phyloP scores from a whole-genome alignment of 2,888 invertebrate genomes.

The Oscheius myriophilus region DNA sequence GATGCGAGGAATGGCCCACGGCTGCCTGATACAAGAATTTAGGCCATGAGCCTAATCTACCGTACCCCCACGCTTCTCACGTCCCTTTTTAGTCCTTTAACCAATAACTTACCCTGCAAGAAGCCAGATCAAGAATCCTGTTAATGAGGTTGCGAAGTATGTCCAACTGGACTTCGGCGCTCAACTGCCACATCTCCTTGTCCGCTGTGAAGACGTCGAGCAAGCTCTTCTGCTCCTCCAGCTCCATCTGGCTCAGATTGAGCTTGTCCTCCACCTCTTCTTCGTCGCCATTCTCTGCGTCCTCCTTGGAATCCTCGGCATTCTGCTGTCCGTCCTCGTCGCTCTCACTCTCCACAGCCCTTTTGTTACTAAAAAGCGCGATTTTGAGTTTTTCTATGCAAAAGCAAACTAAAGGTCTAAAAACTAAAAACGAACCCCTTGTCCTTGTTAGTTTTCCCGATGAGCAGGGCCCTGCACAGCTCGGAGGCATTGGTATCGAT shows the following conservation, averaged over 20 bases:
- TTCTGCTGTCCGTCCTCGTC: not conserved
- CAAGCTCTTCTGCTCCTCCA: slow-evolving; percentile 19
- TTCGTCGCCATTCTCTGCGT: not conserved
- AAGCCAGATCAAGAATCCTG: slow-evolving; percentile 18
- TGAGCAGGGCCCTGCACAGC: slow-evolving; percentile 22
- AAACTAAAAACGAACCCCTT: slow-evolving; percentile 2
- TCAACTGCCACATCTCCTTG: slow-evolving; percentile 25
- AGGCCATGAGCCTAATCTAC: too few relatives aligned
- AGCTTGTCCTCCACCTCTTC: slow-evolving; percentile 20
- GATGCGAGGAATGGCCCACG: too few relatives aligned
- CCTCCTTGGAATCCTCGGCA: slow-evolving; percentile 1
- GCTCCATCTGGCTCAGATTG: not conserved
- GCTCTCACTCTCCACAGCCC: not conserved
- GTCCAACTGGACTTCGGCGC: slow-evolving; percentile 19
- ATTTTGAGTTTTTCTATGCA: slow-evolving; percentile 4
- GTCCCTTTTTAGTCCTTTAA: too few relatives aligned
- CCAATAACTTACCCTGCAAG: slow-evolving; percentile 27
- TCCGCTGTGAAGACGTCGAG: slow-evolving; percentile 13
- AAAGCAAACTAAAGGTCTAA: not conserved
- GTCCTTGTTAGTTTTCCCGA: slow-evolving; percentile 27
- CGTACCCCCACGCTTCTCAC: too few relatives aligned
- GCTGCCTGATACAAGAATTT: too few relatives aligned
- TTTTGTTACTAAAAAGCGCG: not conserved
- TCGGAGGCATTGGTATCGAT: slow-evolving; percentile 22
- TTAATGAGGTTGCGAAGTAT: slow-evolving; percentile 6